Evolutionary conservation across 2,113 vertebrate genomes (phyloP).

Genomic region (Bubo blakistoni): DNA sequence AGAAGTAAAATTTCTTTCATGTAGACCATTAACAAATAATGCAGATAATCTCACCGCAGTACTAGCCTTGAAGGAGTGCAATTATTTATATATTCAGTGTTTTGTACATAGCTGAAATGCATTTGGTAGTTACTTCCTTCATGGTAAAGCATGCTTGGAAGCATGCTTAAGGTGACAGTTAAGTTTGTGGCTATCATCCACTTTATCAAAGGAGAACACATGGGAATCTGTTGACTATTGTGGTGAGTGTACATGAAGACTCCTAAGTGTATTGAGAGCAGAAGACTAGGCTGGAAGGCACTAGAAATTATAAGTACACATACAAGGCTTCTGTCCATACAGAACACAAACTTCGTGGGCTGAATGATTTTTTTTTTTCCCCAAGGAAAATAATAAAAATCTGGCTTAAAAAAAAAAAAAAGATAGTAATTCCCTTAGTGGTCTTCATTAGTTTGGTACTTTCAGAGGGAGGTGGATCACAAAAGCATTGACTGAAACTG

Average conservation of each 20-base stretch:
- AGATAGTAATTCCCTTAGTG: neutral
- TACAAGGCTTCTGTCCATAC: neutral
- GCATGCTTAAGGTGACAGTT: neutral
- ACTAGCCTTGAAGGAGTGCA: neutral
- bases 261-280: neutral
- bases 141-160: neutral
- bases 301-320: neutral
- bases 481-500: slow-evolving; percentile 5
- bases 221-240: neutral
- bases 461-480: neutral
- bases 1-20: neutral
- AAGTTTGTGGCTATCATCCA: neutral
- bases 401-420: neutral
- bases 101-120: neutral
- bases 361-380: neutral
- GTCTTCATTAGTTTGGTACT: neutral
- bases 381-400: neutral
- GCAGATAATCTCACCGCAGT: neutral
- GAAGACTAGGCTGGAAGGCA: neutral
- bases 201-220: neutral
- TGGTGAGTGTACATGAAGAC: neutral
- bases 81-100: neutral
- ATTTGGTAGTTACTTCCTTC: neutral
- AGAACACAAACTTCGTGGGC: neutral
- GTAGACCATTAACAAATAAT: neutral